Evolutionary conservation across 2,113 vertebrate species (phyloP), one percentile per base, ranked within the genome.

Genomic region (Paradoxurus hermaphroditus): DNA sequence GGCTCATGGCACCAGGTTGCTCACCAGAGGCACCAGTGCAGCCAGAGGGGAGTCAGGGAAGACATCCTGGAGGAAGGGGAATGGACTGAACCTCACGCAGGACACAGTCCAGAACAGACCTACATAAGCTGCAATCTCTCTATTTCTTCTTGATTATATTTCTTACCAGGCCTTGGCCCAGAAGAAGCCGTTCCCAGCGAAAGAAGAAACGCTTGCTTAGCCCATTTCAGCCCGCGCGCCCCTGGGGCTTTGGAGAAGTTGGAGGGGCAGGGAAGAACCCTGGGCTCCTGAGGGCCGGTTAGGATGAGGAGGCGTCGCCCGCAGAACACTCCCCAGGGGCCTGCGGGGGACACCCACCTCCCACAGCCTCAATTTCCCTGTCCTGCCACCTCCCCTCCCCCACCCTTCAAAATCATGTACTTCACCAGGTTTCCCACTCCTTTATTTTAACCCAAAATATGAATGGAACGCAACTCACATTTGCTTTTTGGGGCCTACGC

Each of bases 231-330:
- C 34, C 68, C 14, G 0, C 5, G 6, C 23, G 39, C 6, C 9
- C 18, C 49, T 13, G 19, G n/a, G 73, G 44, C 29, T 15, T 31
- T 46, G 44, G 44, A 51, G 11, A 73, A 73, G 8, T 2, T 14
- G 19, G 56, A 51, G 41, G 65, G 10, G 29, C 36, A 13, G 34
- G 70, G 39, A 53, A n/a, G 68, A 62, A 14, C 36, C 8, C 44
- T 75, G 29, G 34, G 21, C 68, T 1, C 0, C 51, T 4, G 23
- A 1, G 2, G 5, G n/a, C 3, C 14, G 1, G 34, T 36, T 16
- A 29, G 2, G 19, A 16, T 49, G 12, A 7, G 51, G 65, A 39
- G 41, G 18, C 4, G 1, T 8, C 25, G 1, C 83, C 36, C 34
- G 7, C 39, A 27, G 73, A 27, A 10, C 8, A 9, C 29, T 27